Evolutionary conservation across 2,113 vertebrate species (phyloP), one percentile per base, ranked within the genome.

Genomic region (Corythaeola cristata): DNA sequence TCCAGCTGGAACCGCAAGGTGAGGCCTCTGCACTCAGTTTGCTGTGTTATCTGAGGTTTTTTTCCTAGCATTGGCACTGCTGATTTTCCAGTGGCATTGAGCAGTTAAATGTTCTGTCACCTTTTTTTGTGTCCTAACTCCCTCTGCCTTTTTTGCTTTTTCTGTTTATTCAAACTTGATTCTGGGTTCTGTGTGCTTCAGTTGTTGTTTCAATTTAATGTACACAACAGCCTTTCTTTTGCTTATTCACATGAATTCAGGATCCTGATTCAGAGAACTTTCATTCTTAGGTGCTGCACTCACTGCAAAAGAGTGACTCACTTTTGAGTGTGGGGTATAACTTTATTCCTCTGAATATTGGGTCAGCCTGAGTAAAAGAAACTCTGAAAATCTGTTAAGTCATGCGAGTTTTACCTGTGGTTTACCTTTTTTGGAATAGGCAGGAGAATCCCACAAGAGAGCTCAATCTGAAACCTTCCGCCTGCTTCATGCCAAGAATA

Each of bases 1-100:
- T 99, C 99, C 93, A 99, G 99, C 98, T 99, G 99, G 99, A 99
- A 99, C 98, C 99, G 99, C 26, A 99, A 98, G 99, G 99, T 99
- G 92, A 97, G 98, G 39, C 3, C 18, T 37, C 35, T 47, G 4
- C 3, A 3, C 28, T 69, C 26, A 1, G 5, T 45, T 37, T 64
- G 35, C 33, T 80, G 5, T 60, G 20, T 37, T 52, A 26, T 5
- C 13, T n/a, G 32, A 47, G 37, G 45, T 50, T 44, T 69, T 60
- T 62, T 41, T 23, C 44, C 66, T 33, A 28, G 10, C 15, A 21
- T 9, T 8, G 17, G 6, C 30, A 9, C 37, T 79, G 4, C 47
- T 80, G 41, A 8, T 58, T 77, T 66, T 37, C 56, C 17, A 26
- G 26, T 11, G 50, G 22, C 47, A 12, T 2, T 24, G 12, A 44